Conservation (phyloP, 1,140 invertebrate species). For the Euura saliciscinereae region DNA sequence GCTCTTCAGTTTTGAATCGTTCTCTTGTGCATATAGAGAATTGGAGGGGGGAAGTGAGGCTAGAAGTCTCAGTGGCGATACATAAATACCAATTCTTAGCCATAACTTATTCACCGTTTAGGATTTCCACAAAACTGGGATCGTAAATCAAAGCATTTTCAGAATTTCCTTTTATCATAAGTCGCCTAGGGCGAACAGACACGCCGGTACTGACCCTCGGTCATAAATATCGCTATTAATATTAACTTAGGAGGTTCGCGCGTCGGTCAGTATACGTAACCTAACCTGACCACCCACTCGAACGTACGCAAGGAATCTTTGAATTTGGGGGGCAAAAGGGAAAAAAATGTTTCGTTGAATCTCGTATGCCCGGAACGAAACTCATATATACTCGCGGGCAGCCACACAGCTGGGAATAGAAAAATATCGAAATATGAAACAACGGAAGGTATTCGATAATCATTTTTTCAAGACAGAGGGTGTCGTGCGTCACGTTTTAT, state of each 20-base stretch:
- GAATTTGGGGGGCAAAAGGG: slow-evolving; percentile 9
- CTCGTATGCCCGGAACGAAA: slow-evolving; percentile 11
- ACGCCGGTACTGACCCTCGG: neutral
- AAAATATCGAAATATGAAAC: neutral
- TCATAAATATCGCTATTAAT: slow-evolving; percentile 7
- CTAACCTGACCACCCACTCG: neutral
- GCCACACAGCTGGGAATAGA: slow-evolving; percentile 16
- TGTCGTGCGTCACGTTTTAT: slow-evolving; percentile 4
- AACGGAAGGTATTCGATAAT: neutral
- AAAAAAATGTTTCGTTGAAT: neutral
- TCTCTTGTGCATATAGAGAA: neutral
- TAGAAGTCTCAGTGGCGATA: neutral
- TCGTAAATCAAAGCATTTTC: slow-evolving; percentile 12
- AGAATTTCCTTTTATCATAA: slow-evolving; percentile 14
- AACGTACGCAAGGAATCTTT: neutral
- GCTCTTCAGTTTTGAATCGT: no score
- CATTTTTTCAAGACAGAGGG: neutral
- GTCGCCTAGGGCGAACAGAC: neutral
- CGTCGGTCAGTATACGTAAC: neutral
- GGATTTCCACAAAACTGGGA: neutral
- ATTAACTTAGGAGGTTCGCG: slow-evolving; percentile 4
- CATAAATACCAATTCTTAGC: slow-evolving; percentile 6
- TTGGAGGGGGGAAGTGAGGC: neutral
- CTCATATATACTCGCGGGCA: slow-evolving; percentile 7
- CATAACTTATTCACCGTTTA: slow-evolving; percentile 15